Conservation (phyloP, 2,113 vertebrate genomes). For the Rhinichthys klamathensis region DNA sequence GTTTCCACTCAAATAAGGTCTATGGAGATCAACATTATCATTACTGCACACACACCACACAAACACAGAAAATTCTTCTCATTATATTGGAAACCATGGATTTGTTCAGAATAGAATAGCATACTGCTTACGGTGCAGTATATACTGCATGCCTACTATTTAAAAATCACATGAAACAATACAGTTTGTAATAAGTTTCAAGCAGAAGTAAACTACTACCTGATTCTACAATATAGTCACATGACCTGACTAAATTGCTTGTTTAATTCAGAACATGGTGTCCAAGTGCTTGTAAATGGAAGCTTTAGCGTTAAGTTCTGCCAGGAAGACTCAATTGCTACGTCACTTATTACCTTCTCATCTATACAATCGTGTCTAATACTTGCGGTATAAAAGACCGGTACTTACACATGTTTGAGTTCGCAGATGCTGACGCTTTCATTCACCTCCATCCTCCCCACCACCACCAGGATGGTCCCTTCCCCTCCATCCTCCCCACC, state of each 20-base stretch:
- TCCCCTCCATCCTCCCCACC: no score
- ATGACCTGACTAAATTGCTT: background rate
- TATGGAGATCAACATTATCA: conserved; percentile 27
- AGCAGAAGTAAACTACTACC: background rate
- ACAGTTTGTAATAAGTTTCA: background rate
- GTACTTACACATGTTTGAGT: no score
- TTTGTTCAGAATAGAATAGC: background rate
- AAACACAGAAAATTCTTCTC: conserved; percentile 4
- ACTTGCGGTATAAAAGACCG: no score
- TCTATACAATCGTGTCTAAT: no score
- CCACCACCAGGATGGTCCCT: no score
- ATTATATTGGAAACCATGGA: background rate
- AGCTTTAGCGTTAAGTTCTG: no score
- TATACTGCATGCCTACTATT: background rate
- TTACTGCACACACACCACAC: background rate
- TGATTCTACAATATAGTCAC: background rate
- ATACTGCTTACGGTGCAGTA: background rate
- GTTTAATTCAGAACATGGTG: background rate
- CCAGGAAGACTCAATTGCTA: no score
- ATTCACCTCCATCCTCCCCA: no score
- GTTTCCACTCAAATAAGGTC: conserved; percentile 32
- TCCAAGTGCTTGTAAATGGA: background rate
- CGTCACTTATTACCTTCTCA: no score
- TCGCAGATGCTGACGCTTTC: no score
- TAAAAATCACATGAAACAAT: background rate